Conservation (phyloP, 1,140 invertebrate species). For the Proctacanthus coquilletti region DNA sequence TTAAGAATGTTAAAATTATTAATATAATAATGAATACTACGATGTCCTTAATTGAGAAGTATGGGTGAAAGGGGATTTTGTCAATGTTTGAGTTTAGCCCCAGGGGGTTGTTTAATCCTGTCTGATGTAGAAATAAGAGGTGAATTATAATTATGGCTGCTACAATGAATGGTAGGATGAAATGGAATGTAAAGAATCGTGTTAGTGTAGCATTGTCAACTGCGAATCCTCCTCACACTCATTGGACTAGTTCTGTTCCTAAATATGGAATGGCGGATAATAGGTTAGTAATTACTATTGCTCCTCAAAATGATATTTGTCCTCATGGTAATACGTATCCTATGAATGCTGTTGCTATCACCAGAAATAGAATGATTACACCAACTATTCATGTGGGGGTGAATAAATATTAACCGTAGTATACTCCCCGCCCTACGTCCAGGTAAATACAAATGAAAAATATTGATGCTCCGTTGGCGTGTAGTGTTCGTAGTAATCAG, state of each 20-base stretch:
- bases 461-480: constrained; percentile 39
- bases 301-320: constrained; percentile 57
- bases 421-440: no score
- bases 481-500: constrained; percentile 38
- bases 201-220: constrained; percentile 49
- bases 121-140: constrained; percentile 40
- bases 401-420: no score
- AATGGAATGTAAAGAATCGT: constrained; percentile 56
- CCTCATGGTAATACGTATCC: constrained; percentile 53
- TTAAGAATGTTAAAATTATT: constrained; percentile 27
- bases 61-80: constrained; percentile 41
- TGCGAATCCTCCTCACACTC: constrained; percentile 53
- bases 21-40: constrained; percentile 36
- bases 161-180: constrained; percentile 51
- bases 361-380: constrained; percentile 39
- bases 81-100: constrained; percentile 36
- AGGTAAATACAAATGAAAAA: constrained; percentile 38
- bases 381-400: constrained; percentile 38
- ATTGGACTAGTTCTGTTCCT: constrained; percentile 40
- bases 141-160: constrained; percentile 38
- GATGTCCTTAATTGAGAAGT: constrained; percentile 39
- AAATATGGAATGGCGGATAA: constrained; percentile 51
- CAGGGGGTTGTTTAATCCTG: constrained; percentile 40
- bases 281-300: constrained; percentile 55
- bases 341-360: constrained; percentile 49